Evolutionary conservation across 1,140 invertebrate species (phyloP).

Genomic region (Anadara kagoshimensis): DNA sequence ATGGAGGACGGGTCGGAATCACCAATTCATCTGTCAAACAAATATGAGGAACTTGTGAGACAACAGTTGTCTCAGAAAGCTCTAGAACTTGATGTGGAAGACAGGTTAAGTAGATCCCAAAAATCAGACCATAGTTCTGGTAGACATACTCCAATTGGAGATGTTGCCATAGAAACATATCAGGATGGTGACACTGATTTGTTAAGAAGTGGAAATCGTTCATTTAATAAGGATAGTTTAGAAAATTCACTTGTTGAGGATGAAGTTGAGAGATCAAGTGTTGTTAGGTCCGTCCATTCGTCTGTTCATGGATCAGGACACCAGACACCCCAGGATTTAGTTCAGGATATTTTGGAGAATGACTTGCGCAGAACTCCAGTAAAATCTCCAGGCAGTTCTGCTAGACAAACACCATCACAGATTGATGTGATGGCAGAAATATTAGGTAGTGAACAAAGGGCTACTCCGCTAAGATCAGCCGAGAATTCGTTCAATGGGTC

Average conservation of each 20-base stretch:
- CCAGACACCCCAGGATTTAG: slow-evolving; percentile 29
- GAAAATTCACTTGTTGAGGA: slow-evolving; percentile 42
- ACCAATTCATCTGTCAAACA: slow-evolving; percentile 38
- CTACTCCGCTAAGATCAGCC: not conserved
- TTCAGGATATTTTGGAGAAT: slow-evolving; percentile 19
- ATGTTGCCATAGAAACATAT: slow-evolving; percentile 44
- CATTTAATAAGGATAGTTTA: slow-evolving; percentile 11
- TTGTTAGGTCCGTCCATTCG: not conserved
- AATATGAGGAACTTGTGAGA: slow-evolving; percentile 46
- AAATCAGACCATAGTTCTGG: slow-evolving; percentile 35
- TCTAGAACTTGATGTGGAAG: slow-evolving; percentile 26
- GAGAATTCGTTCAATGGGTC: slow-evolving; percentile 7
- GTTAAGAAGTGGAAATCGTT: slow-evolving; percentile 2
- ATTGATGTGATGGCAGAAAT: slow-evolving; percentile 10
- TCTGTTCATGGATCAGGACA: slow-evolving; percentile 16
- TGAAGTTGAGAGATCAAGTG: slow-evolving; percentile 41
- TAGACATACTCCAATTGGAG: slow-evolving; percentile 54
- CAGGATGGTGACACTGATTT: slow-evolving; percentile 35
- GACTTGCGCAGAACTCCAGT: slow-evolving; percentile 12
- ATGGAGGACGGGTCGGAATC: slow-evolving; percentile 31
- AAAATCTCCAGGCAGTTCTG: slow-evolving; percentile 7
- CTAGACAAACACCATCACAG: slow-evolving; percentile 3
- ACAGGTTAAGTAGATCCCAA: slow-evolving; percentile 16
- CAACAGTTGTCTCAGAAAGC: slow-evolving; percentile 39
- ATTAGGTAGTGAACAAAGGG: not conserved